Base-by-base conservation (phyloP, 2,113 vertebrate species). In the Crotalus helleri region DNA sequence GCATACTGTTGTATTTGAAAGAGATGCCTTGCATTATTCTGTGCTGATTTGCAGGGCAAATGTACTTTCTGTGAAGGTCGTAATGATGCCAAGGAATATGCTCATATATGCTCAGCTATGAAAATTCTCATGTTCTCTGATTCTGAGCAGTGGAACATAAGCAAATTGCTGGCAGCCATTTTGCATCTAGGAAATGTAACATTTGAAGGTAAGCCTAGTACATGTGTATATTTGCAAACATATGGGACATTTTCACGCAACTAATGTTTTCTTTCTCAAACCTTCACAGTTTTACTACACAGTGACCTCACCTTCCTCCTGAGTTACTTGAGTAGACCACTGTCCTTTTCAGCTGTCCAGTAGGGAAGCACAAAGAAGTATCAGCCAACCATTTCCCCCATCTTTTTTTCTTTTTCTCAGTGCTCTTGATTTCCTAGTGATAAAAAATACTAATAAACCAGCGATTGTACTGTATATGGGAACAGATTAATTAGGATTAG, bases 91-190 rank as follows among this genome's bases (percentile, higher is more conserved):
- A 98, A 98, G 94, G 98, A 99, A 89, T 99, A 98, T 0, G 98
- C 98, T 24, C 98, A 99, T 64, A 98, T 99, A 93, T 97, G 98
- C 61, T 99, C 99, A 0, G 99, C 99, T 9, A 98, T 99, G 98
- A 99, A 99, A 97, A 98, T 99, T 96, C 98, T 99, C 90, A 98
- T 97, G 92, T 99, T 99, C 97, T 98, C 98, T 0, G 99, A 99
- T 88, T 98, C 98, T 0, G 99, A 99, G 92, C 97, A 98, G 90
- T 99, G 98, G 98, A 98, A 99, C 94, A 98, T 99, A 96, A 98
- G 95, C 94, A 99, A 98, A 94, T 96, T 99, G 69, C 97, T 99
- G 88, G 99, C 99, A 24, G 98, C 98, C 0, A 98, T 99, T 61
- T 98, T 99, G 64, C 99, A 99, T 95, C 93, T 99, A 53, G 99